Evolutionary conservation across 37 sponge, comb jelly and placozoan species (phyloP), one percentile per base, ranked within the genome.

Genomic region (Beroe ovata): DNA sequence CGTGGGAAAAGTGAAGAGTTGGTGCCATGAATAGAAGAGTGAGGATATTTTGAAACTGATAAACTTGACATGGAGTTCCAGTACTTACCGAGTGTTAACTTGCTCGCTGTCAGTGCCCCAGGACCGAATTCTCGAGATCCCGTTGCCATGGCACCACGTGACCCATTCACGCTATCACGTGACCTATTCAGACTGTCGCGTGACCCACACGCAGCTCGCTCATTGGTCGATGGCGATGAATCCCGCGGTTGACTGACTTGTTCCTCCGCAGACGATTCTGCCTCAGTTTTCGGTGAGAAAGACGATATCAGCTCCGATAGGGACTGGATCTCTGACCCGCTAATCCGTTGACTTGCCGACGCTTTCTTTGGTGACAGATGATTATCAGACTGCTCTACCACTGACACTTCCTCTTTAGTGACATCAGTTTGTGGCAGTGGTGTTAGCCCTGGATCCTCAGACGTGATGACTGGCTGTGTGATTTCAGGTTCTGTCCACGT

Each of bases 231-330:
- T 1, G 69, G 25, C 8, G 69, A 29, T 11, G 54, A 47, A 11
- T 11, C 54, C 6, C 54, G 54, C 6, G 54, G 54, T 11, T 47
- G 54, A 11, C 11, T 6, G 11, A 47, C 54, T 6, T 25, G 22
- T 23, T 77, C 84, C 84, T 77, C 84, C 16, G 22, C 41, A 2
- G 84, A 42, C 18, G 54, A 21, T 42, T 77, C 84, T 8, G 84
- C 84, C 47, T 77, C 84, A 1, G 84, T 77, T 40, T 77, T 77
- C 6, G 84, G 84, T 14, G 84, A 77, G 33, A 77, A 77, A 23
- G 84, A 77, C 8, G 84, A 77, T 25, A 77, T 77, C 26, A 77
- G 54, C 54, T 77, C 84, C 2, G 84, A 40, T 11, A 77, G 38
- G 4, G 84, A 77, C 38, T 77, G 54, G 20, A 77, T 77, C 23